Conservation (phyloP, 92 coral and sea anemone species). For the Palythoa heliodiscus region DNA sequence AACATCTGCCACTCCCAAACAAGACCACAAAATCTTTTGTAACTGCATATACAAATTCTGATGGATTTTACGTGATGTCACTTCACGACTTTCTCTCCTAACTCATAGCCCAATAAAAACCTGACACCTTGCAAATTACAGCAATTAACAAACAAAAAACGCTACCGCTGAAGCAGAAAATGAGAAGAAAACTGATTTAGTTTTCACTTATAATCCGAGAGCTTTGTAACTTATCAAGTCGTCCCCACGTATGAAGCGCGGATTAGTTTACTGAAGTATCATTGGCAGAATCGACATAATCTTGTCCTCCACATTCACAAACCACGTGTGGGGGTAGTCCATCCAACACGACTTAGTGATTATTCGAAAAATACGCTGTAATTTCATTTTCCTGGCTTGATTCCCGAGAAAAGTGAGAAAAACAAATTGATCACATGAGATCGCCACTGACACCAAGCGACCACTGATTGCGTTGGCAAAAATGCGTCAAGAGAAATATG, state of each 20-base stretch:
- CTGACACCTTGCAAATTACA: conserved; percentile 20
- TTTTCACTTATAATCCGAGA: not conserved
- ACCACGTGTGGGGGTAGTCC: conserved; percentile 37
- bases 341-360: not conserved
- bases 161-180: not conserved
- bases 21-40: not conserved
- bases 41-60: not conserved
- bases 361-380: no score
- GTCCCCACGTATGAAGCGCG: not conserved
- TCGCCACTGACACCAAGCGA: conserved; percentile 11
- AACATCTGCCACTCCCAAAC: conserved; percentile 37
- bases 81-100: not conserved
- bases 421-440: not conserved
- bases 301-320: not conserved
- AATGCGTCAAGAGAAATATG: not conserved
- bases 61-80: conserved; percentile 16
- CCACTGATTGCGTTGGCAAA: conserved; percentile 5
- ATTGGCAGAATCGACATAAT: conserved; percentile 32
- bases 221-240: not conserved
- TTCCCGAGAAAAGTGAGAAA: not conserved
- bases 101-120: conserved; percentile 4
- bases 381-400: not conserved
- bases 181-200: not conserved
- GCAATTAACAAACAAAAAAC: not conserved
- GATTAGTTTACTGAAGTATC: conserved; percentile 15